Evolutionary conservation across 2,888 invertebrate species (phyloP), one percentile per base, ranked within the genome.

Genomic region (Eilema sororculum): DNA sequence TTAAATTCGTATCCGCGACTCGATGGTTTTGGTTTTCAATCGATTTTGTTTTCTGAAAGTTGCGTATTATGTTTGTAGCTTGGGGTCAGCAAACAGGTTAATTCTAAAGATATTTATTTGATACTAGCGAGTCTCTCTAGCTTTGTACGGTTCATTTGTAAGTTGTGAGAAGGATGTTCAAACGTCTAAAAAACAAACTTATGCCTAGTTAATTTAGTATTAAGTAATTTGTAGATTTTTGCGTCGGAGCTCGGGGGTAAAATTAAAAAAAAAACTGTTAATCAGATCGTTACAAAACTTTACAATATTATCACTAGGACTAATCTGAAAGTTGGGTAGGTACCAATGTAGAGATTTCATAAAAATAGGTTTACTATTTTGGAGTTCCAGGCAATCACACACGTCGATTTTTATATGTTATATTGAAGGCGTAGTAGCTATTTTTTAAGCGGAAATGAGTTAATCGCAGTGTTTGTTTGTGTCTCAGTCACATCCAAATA

Each of bases 401-500:
- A 37, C 12, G 12, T 12, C 12, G 12, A 12, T 12, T 37, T 37
- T 12, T 37, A 37, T 20, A 46, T n/a, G n/a, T n/a, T n/a, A n/a
- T 6, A 20, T 20, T 20, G 5, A 5, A 46, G 20, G 20, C 20
- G 6, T 46, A 46, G 10, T 6, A n/a, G n/a, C 20, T 33, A 4
- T 30, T n/a, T 68, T 69, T 65, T 67, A 46, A 73, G 56, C 74
- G 74, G 77, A 78, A 77, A 73, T 71, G 63, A 69, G 68, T 68
- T 65, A 70, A 69, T 75, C 63, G 71, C 71, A 75, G 41, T 74
- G 65, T 75, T 75, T 83, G 82, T 76, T 81, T 83, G 80, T 81
- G 78, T 83, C 81, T 80, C 73, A 74, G 80, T 22, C 24, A 24
- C 58, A 81, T 79, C 78, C 77, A 81, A 82, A 77, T 76, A 69